phyloP scores from a whole-genome alignment of 2,113 vertebrate species.

The Struthio camelus region DNA sequence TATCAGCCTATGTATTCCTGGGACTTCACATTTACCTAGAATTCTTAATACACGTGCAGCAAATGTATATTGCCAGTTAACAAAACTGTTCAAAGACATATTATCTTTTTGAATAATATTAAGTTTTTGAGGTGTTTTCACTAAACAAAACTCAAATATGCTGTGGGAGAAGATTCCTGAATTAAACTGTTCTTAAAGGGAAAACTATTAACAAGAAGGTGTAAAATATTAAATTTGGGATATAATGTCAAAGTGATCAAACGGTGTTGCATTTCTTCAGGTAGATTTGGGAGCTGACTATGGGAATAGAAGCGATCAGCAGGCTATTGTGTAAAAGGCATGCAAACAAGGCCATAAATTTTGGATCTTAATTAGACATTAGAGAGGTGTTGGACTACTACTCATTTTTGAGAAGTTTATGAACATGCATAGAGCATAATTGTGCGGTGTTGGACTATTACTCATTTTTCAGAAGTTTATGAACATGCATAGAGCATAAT shows the following conservation, averaged over 20 bases:
- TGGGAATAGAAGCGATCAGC: background rate
- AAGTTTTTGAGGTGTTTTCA: background rate
- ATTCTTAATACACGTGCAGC: background rate
- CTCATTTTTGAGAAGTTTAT: too few species aligned
- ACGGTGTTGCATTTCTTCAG: background rate
- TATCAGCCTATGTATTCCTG: background rate
- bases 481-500: too few species aligned
- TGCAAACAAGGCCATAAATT: too few species aligned
- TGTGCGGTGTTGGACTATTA: too few species aligned
- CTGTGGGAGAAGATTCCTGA: background rate
- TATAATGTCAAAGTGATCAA: background rate
- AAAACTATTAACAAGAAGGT: background rate
- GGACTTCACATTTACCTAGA: background rate
- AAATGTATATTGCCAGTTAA: background rate
- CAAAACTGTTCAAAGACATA: background rate
- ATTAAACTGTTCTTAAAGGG: background rate
- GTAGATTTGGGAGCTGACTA: background rate
- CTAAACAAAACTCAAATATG: background rate
- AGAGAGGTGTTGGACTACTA: too few species aligned
- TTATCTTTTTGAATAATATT: background rate
- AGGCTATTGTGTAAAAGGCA: too few species aligned
- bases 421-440: too few species aligned
- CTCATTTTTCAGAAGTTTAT: too few species aligned
- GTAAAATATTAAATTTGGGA: background rate
- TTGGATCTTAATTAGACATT: too few species aligned